phyloP scores from a whole-genome alignment of 2,113 vertebrate species.

The Pachycephala philippinensis region DNA sequence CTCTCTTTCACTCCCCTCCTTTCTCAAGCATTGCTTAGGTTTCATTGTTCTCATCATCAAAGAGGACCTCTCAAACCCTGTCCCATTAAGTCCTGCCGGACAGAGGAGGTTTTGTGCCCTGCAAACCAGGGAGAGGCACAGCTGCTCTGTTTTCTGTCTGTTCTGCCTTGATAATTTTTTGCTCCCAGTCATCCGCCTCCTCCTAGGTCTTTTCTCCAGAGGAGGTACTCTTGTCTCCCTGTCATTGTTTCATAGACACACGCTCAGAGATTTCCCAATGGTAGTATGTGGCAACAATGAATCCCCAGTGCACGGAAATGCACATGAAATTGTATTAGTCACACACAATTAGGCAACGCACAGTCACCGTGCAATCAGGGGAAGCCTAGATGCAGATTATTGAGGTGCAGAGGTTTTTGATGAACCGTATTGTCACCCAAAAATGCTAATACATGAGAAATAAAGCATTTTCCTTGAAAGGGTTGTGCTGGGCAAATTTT shows the following conservation, averaged over 20 bases:
- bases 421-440: slow-evolving; percentile 7
- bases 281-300: slow-evolving; percentile 61
- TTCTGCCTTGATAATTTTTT: slow-evolving; percentile 5
- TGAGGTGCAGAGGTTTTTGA: slow-evolving; percentile 43
- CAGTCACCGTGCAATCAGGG: slow-evolving; percentile 40
- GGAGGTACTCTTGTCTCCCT: slow-evolving; percentile 43
- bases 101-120: background rate
- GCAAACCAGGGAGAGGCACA: background rate
- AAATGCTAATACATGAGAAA: background rate
- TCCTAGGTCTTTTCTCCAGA: slow-evolving; percentile 33
- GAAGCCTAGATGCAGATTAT: slow-evolving; percentile 13
- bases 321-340: slow-evolving; percentile 67
- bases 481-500: background rate
- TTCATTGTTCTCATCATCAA: background rate
- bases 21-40: background rate
- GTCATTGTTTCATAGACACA: slow-evolving; percentile 56
- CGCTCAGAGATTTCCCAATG: slow-evolving; percentile 54
- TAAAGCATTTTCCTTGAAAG: background rate
- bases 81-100: background rate
- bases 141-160: background rate
- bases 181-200: slow-evolving; percentile 11
- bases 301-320: slow-evolving; percentile 58
- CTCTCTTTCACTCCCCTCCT: background rate
- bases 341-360: slow-evolving; percentile 57
- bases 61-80: background rate